phyloP scores from a whole-genome alignment of 2,113 vertebrate genomes.

The Thomomys bottae region DNA sequence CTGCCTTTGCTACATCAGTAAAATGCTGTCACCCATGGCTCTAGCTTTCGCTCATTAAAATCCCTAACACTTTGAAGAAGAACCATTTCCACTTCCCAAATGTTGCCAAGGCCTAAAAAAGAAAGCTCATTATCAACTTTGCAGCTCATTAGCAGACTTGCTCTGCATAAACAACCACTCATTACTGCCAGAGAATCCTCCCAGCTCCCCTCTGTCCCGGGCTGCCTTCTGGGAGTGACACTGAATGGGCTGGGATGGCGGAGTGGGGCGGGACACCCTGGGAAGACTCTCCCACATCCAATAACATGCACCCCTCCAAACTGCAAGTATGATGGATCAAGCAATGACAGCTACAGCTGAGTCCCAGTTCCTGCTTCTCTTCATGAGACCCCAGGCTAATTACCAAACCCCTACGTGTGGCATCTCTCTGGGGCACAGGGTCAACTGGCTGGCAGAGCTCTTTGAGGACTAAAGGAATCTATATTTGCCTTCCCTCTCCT shows the following conservation, averaged over 20 bases:
- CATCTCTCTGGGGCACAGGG: neutral
- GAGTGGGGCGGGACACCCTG: too few species aligned
- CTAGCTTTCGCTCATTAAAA: neutral
- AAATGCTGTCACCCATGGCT: neutral
- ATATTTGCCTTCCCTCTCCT: rapidly evolving
- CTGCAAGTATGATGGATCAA: neutral
- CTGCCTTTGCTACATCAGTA: neutral
- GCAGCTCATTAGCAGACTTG: slow-evolving; percentile 25
- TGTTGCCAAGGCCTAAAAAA: neutral
- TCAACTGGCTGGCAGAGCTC: neutral
- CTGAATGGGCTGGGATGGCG: too few species aligned
- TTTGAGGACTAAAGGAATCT: neutral
- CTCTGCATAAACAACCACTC: neutral
- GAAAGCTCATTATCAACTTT: neutral
- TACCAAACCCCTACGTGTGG: neutral
- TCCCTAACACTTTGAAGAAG: neutral
- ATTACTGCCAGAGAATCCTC: neutral
- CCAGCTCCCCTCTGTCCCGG: neutral
- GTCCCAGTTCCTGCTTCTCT: neutral
- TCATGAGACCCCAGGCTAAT: neutral
- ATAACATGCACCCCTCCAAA: rapidly evolving
- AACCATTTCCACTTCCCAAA: neutral
- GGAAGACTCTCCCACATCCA: neutral
- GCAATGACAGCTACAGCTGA: neutral
- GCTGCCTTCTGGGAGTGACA: neutral